Evolutionary conservation across 1,140 invertebrate species (phyloP).

Genomic region (Eciton burchellii): DNA sequence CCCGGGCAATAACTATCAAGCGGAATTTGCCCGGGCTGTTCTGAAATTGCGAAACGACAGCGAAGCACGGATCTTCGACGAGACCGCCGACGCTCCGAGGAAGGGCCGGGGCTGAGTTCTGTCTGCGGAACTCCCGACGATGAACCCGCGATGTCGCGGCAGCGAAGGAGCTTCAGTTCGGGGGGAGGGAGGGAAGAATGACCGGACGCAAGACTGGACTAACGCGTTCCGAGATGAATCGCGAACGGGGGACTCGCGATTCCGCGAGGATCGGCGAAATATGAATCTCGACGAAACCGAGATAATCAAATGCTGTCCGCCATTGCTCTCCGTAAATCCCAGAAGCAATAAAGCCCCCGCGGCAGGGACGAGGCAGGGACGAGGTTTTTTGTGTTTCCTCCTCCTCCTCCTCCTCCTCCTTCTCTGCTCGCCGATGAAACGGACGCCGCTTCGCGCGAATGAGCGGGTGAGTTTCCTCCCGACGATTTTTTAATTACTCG

Average conservation of each 20-base stretch:
- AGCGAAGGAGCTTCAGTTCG: too few species aligned
- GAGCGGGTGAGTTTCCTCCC: conserved; percentile 17
- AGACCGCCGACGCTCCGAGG: neutral
- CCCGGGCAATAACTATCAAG: conserved; percentile 47
- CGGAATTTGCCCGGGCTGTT: conserved; percentile 47
- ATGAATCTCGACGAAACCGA: conserved; percentile 60
- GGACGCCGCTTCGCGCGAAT: neutral
- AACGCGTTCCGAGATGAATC: too few species aligned
- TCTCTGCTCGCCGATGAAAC: conserved; percentile 12
- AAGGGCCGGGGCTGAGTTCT: neutral
- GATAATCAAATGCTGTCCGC: conserved; percentile 60
- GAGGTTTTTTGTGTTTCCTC: conserved; percentile 13
- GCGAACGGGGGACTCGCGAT: too few species aligned
- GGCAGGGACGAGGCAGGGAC: neutral
- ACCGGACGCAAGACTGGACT: neutral
- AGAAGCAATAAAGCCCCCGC: conserved; percentile 61
- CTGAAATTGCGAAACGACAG: conserved; percentile 46
- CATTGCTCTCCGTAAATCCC: conserved; percentile 59
- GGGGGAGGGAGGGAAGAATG: too few species aligned
- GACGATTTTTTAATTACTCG: conserved; percentile 63
- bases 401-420: neutral
- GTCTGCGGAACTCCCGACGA: neutral
- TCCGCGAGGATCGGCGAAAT: conserved; percentile 45
- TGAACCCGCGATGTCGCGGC: too few species aligned
- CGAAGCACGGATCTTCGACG: neutral